These are phyloP conservation scores for Calephelis virginiensis DNA, from an alignment of 1,140 invertebrate species.

Conservation along the genomic window DNA sequence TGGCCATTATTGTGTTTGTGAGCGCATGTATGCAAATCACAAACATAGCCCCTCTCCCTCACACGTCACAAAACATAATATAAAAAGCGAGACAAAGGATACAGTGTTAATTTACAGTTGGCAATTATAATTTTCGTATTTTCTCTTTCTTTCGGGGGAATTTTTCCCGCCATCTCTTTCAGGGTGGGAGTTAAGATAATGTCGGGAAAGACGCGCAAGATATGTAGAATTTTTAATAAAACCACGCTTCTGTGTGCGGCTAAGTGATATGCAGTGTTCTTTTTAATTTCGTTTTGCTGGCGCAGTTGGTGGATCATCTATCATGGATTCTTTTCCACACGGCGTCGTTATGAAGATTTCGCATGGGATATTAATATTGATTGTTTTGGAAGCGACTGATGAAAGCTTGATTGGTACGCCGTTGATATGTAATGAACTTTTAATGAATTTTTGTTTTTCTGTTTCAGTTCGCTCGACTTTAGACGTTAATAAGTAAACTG, in stretches of 20 bases:
- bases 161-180: constrained; percentile 58
- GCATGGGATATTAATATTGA: constrained; percentile 77
- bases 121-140: constrained; percentile 77
- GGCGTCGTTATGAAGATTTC: constrained; percentile 59
- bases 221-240: constrained; percentile 78
- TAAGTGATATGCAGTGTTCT: constrained; percentile 77
- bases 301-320: constrained; percentile 60
- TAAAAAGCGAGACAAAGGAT: constrained; percentile 47
- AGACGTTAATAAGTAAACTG: no score
- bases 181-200: constrained; percentile 58
- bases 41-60: constrained; percentile 51
- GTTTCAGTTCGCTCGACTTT: background rate
- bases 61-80: constrained; percentile 26
- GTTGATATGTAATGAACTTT: constrained; percentile 58
- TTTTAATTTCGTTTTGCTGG: constrained; percentile 73
- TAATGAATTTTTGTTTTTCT: background rate
- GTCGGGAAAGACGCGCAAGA: constrained; percentile 65
- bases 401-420: constrained; percentile 69
- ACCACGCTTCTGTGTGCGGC: constrained; percentile 68
- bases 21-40: constrained; percentile 67
- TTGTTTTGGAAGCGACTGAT: constrained; percentile 60
- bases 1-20: constrained; percentile 67
- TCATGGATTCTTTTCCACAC: constrained; percentile 51
- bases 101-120: constrained; percentile 76
- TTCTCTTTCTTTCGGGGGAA: constrained; percentile 57